These are phyloP conservation scores for Brachypodius melanocephalos DNA, from an alignment of 2,113 vertebrate species.

Conservation along the genomic window DNA sequence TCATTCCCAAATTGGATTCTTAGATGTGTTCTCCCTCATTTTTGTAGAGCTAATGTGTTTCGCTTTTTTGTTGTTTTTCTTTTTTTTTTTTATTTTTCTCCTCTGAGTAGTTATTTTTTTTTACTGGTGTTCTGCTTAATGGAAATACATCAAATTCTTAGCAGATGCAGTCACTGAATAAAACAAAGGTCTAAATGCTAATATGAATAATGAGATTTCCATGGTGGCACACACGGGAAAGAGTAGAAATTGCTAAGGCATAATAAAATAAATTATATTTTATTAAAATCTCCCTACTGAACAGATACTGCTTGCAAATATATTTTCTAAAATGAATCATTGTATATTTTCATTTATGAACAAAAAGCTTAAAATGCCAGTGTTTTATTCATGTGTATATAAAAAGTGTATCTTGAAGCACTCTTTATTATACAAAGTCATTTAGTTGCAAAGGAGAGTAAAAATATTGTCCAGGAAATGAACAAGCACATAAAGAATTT, in stretches of 20 bases:
- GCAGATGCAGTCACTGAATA: conserved; percentile 2
- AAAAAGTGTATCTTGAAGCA: neutral
- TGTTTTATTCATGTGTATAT: conserved; percentile 2
- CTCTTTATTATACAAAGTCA: neutral
- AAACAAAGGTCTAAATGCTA: conserved; percentile 44
- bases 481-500: neutral
- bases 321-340: neutral
- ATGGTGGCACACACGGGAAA: neutral
- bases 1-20: neutral
- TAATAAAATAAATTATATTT: conserved; percentile 23
- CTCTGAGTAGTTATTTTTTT: neutral
- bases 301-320: neutral
- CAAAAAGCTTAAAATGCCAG: neutral
- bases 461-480: neutral
- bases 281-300: conserved; percentile 10
- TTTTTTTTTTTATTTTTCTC: neutral
- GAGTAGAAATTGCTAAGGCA: neutral
- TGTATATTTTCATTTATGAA: conserved; percentile 17
- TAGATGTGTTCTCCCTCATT: neutral
- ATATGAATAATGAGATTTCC: conserved; percentile 35
- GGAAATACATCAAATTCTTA: conserved; percentile 27
- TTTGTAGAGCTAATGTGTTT: neutral
- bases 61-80: neutral
- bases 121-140: neutral
- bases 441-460: neutral